Conservation (phyloP, 2,797 vertebrate genomes). For the Synaphobranchus kaupii region DNA sequence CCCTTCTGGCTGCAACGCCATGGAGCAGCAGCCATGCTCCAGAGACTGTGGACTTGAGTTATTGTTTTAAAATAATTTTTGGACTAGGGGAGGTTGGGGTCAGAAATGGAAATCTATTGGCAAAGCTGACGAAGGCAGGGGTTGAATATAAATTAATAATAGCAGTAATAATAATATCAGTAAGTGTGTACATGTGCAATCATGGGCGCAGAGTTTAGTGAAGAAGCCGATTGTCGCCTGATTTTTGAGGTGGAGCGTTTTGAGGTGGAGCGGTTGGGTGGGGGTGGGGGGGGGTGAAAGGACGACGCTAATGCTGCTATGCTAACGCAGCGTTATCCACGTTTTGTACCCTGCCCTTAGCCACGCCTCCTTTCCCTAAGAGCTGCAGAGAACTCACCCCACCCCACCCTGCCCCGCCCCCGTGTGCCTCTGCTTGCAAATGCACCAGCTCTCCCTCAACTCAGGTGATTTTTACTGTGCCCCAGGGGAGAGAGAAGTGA, state of each 20-base stretch:
- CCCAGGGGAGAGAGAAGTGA: conserved; percentile 61
- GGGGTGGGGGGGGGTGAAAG: conserved; percentile 54
- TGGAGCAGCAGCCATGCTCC: conserved; percentile 63
- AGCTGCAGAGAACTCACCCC: conserved; percentile 47
- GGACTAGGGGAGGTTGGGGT: conserved; percentile 51
- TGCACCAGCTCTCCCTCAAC: conserved; percentile 75
- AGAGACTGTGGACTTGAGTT: conserved; percentile 63
- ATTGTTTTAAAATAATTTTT: conserved; percentile 66
- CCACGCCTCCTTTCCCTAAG: conserved; percentile 32
- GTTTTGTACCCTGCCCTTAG: conserved; percentile 30
- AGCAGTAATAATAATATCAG: conserved; percentile 38
- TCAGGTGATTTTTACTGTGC: conserved; percentile 89
- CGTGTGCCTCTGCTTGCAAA: conserved; percentile 30
- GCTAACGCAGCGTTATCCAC: conserved; percentile 72
- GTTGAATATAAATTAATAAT: conserved; percentile 39
- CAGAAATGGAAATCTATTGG: conserved; percentile 46
- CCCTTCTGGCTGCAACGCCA: conserved; percentile 57
- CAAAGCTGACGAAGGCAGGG: not conserved
- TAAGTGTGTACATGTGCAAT: conserved; percentile 57
- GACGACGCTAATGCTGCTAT: conserved; percentile 70
- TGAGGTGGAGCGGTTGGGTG: conserved; percentile 44
- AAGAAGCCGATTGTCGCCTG: conserved; percentile 42
- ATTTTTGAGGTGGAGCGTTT: conserved; percentile 40
- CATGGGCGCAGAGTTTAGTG: conserved; percentile 42
- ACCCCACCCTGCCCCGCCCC: no score